Base-by-base conservation (phyloP, 1,140 invertebrate species). In the Philaenus spumarius region DNA sequence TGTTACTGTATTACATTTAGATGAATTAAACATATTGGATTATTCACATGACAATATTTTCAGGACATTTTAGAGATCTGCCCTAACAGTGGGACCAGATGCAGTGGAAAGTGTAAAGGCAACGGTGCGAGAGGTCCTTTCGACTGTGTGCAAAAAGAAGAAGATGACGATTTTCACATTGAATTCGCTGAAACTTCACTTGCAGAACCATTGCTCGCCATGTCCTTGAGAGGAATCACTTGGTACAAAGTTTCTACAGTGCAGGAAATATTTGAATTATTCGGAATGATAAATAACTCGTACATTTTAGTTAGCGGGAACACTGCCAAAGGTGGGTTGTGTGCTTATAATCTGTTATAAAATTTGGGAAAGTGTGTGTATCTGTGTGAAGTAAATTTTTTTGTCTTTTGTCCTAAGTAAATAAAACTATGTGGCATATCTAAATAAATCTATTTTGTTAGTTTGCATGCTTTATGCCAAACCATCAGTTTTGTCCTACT, bases 231-330 rank as follows among this genome's bases (percentile, higher is more conserved):
- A 39, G 60, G 24, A 40, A 60, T 56, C n/a, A 15, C 22, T 12
- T 64, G 59, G 59, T 64, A 54, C 46, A 55, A 50, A 17, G 55
- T 60, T 1, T 14, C 34, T 14, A 22, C 26, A 19, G 46, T 47
- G 14, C 53, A 57, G 34, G 63, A 62, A 24, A 37, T 66, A 53
- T 64, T 66, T 40, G 61, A 65, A 47, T 47, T 66, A 22, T 51
- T 60, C 15, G 52, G 57, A 46, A 57, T 60, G 52, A 56, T 59
- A 1, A 60, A 47, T n/a, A 46, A 64, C 20, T 65, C 68, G 40
- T 87, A 84, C 61, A 74, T 77, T 61, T 63, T 86, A 2, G 75
- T 85, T 12, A 80, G 81, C 20, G 84, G 84, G 42, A 86, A 86
- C 65, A 86, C 84, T 2, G 82, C 78, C 11, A 79, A 80, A 70